Conservation (phyloP, 2,113 vertebrate genomes). For the Pionites leucogaster region DNA sequence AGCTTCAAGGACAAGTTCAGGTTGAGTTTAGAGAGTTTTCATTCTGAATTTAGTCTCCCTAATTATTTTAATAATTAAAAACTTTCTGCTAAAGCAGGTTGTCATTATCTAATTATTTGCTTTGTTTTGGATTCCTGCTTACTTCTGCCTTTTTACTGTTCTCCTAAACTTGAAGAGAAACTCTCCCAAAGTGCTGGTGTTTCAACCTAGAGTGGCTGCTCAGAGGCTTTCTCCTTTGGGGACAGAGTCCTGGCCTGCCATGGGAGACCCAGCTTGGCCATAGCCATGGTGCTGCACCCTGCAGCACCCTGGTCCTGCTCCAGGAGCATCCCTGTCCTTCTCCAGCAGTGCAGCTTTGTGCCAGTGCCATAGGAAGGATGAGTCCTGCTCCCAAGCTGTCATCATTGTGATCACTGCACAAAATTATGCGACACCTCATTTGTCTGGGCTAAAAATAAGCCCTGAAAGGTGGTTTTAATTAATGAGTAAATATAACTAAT, state of each 20-base stretch:
- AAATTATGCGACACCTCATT: not conserved
- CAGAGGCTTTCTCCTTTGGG: accelerated
- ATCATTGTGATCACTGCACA: not conserved
- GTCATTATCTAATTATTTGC: slow-evolving; percentile 74
- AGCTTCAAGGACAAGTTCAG: slow-evolving; percentile 70
- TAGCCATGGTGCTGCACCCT: not conserved
- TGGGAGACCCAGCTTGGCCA: accelerated
- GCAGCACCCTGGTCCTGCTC: not conserved
- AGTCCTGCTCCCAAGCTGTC: not conserved
- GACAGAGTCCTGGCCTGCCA: not conserved
- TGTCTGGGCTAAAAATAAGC: slow-evolving; percentile 34
- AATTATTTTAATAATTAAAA: slow-evolving; percentile 79
- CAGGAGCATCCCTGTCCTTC: not conserved
- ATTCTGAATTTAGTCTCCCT: slow-evolving; percentile 64
- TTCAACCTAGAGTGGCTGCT: not conserved
- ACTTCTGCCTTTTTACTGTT: slow-evolving; percentile 52
- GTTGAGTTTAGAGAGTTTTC: slow-evolving; percentile 52
- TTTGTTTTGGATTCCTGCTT: slow-evolving; percentile 65
- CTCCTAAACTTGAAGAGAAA: slow-evolving; percentile 12
- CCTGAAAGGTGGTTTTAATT: slow-evolving; percentile 45
- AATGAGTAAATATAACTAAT: slow-evolving; percentile 63
- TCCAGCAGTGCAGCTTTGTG: accelerated
- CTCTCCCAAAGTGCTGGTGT: not conserved
- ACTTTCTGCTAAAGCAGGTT: slow-evolving; percentile 64
- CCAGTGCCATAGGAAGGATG: not conserved